phyloP scores from a whole-genome alignment of 2,113 vertebrate genomes.

The Chlorodrepanis virens region DNA sequence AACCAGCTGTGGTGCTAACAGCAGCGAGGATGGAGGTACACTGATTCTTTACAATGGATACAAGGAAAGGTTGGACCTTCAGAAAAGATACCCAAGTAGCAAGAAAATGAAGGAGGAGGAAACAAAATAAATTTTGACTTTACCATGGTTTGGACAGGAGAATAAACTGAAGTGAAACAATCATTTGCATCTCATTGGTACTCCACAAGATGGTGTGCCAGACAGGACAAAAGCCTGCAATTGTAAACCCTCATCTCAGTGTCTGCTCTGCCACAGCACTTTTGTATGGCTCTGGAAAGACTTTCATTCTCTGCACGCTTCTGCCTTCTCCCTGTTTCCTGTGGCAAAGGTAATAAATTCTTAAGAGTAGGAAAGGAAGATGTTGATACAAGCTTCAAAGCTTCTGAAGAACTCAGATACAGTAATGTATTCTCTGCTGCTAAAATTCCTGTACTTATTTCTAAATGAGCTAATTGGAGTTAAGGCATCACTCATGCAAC shows the following conservation, averaged over 20 bases:
- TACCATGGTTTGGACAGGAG: not conserved
- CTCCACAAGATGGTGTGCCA: not conserved
- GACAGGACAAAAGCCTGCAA: not conserved
- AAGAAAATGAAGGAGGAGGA: not conserved
- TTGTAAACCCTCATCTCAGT: not conserved
- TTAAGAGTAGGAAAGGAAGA: not conserved
- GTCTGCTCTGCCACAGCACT: not conserved
- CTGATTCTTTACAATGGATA: not conserved
- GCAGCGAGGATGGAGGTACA: not conserved
- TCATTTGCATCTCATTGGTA: not conserved
- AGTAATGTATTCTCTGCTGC: not conserved
- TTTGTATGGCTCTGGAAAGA: not conserved
- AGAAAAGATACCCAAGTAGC: not conserved
- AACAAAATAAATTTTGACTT: not conserved
- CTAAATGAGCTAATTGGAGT: not conserved
- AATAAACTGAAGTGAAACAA: not conserved
- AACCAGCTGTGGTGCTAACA: not conserved
- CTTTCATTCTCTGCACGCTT: not conserved
- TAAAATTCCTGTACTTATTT: not conserved
- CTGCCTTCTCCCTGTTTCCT: not conserved
- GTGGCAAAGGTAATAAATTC: not conserved
- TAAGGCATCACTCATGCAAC: not conserved
- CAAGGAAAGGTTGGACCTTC: not conserved
- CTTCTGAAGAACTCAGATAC: not conserved
- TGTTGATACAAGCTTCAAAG: not conserved